These are phyloP conservation scores for Fregata magnificens DNA, from an alignment of 2,113 vertebrate species.

Conservation along the genomic window DNA sequence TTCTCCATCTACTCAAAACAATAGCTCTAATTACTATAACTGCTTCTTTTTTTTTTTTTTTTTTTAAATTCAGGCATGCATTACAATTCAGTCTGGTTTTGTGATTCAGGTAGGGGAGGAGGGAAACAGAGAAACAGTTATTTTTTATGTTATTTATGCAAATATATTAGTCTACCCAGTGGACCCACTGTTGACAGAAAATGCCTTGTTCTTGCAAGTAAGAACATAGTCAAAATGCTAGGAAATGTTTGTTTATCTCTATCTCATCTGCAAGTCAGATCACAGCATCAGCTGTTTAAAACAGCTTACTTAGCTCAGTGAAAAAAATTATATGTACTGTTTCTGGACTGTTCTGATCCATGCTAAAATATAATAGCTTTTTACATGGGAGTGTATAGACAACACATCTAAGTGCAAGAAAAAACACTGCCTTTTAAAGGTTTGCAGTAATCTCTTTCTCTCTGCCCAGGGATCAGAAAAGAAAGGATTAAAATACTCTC, in stretches of 20 bases:
- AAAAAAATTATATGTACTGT: background rate
- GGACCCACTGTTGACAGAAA: background rate
- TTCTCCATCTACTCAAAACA: background rate
- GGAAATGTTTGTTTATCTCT: background rate
- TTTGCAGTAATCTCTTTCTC: background rate
- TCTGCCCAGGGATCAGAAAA: background rate
- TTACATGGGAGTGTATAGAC: rapidly evolving
- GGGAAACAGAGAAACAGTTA: background rate
- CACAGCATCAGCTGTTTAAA: background rate
- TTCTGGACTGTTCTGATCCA: background rate
- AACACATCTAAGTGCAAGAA: background rate
- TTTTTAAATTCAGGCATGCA: background rate
- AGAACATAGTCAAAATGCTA: background rate
- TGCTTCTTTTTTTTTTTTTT: background rate
- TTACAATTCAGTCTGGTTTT: background rate
- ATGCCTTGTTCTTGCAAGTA: background rate
- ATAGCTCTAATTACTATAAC: background rate
- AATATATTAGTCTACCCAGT: background rate
- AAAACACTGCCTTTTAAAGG: background rate
- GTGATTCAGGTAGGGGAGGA: background rate
- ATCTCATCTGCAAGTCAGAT: background rate
- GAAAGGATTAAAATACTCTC: background rate
- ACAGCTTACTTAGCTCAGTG: background rate
- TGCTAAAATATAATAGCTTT: background rate
- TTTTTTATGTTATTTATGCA: conserved; percentile 1